Percentiles rank a stretch among this genome's conserved stretches.
These are phyloP conservation scores for Drosophila anceps DNA, from an alignment of 2,888 invertebrate genomes.

Conservation along the genomic window DNA sequence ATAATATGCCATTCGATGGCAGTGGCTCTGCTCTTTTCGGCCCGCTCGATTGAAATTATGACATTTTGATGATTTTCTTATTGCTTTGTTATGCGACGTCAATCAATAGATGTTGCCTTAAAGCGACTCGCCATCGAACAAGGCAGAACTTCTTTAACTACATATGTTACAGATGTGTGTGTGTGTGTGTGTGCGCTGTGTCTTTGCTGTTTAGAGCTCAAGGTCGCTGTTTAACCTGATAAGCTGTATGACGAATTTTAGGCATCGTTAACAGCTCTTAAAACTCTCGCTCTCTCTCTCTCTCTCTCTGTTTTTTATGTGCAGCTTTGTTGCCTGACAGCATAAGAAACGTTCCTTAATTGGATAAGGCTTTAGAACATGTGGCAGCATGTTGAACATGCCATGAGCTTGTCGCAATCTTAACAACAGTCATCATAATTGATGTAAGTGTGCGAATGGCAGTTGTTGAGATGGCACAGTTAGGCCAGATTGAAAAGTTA, in stretches of 20 bases:
- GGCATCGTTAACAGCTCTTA: conserved; percentile 35
- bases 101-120: conserved; percentile 57
- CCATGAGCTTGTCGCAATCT: conserved; percentile 24
- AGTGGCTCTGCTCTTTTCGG: conserved; percentile 23
- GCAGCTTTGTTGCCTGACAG: conserved; percentile 13
- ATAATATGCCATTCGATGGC: conserved; percentile 69
- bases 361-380: conserved; percentile 50
- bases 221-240: conserved; percentile 41
- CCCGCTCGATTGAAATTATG: conserved; percentile 77
- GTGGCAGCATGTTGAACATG: conserved; percentile 36
- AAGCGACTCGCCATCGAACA: conserved; percentile 2
- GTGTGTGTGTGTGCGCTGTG: conserved; percentile 7
- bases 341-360: conserved; percentile 50
- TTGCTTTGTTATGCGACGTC: conserved; percentile 76
- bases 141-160: conserved; percentile 5
- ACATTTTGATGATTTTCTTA: conserved; percentile 84
- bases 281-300: neutral
- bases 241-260: conserved; percentile 39
- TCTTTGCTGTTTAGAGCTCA: neutral
- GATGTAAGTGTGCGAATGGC: neutral
- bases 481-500: neutral
- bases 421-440: conserved; percentile 18
- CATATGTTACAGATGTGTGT: neutral
- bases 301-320: neutral
- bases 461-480: neutral